Base-by-base conservation (phyloP, 2,113 vertebrate genomes). In the Tonatia bakeri region DNA sequence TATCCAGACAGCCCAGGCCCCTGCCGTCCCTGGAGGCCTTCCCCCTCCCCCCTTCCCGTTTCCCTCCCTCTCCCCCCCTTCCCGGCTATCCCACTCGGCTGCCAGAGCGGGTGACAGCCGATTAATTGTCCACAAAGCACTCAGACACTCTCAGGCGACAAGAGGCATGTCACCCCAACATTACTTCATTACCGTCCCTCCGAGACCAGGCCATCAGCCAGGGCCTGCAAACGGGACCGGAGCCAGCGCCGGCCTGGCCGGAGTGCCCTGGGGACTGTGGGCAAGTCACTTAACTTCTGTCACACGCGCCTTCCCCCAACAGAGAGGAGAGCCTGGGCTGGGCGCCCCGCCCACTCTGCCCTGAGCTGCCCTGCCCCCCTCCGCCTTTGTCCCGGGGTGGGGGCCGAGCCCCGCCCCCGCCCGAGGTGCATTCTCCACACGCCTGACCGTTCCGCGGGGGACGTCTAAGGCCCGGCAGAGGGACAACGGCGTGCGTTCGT, bases 41-140 rank as follows among this genome's bases (percentile, higher is more conserved):
- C 54, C 54, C 45, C 20, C 52, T 17, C 54, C 47, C 0, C 4
- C 19, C 43, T 43, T 7, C 43, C 43, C n/a, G n/a, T n/a, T n/a
- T 43, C 43, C 43, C 19, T 5, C 2, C 36, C 11, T 3, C 20
- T 20, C 5, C 2, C 52, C 43, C 24, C 59, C n/a, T 43, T 20
- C n/a, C 52, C 0, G 3, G 87, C 83, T 4, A 7, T 82, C 16
- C 12, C 3, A 6, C 82, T 91, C 59, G 26, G 83, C 83, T 54
- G 13, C 86, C 12, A 3, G 70, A 87, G 87, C 20, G 84, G 65
- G 50, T 7, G 1, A 33, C 64, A 47, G 50, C 86, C 52, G 94
- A 97, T 97, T 98, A 97, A 97, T 97, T 96, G 97, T 95, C 80
- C 61, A 81, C 76, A 91, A 96, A 98, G 97, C 97, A 97, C 96